These are phyloP conservation scores for Oscheius sp. DNA, from an alignment of 1,140 invertebrate species.

Conservation along the genomic window DNA sequence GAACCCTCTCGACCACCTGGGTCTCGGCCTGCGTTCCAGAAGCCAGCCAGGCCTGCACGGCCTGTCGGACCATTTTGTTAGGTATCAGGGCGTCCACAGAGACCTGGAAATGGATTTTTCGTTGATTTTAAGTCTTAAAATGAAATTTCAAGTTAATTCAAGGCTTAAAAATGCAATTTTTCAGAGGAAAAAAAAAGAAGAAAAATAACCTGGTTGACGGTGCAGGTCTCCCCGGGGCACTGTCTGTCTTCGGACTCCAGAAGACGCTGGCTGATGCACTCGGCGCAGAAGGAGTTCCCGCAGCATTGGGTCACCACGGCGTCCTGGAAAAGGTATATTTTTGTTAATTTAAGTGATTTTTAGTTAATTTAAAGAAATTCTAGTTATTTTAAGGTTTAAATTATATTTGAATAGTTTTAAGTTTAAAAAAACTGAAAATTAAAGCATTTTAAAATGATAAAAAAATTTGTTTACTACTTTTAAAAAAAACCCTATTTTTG, in stretches of 20 bases:
- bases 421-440: neutral
- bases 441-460: neutral
- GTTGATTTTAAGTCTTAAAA: neutral
- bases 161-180: neutral
- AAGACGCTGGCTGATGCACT: slow-evolving; percentile 71
- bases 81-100: slow-evolving; percentile 82
- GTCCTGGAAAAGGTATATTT: slow-evolving; percentile 88
- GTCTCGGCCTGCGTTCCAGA: neutral
- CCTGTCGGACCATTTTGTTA: slow-evolving; percentile 66
- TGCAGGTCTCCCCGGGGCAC: slow-evolving; percentile 78
- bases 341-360: too few relatives aligned
- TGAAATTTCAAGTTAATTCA: neutral
- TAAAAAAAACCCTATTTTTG: neutral
- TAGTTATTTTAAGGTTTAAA: neutral
- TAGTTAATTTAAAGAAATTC: neutral
- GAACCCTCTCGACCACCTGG: slow-evolving; percentile 9
- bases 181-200: neutral
- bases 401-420: too few relatives aligned
- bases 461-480: slow-evolving; percentile 26
- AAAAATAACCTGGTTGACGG: slow-evolving; percentile 79
- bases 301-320: slow-evolving; percentile 95
- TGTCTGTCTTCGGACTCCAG: slow-evolving; percentile 85
- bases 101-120: slow-evolving; percentile 12
- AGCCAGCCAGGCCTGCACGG: slow-evolving; percentile 31
- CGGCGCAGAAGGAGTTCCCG: slow-evolving; percentile 94